A percentile compares a stretch with the other conserved stretches of the same genome.
phyloP scores from a whole-genome alignment of 2,797 vertebrate genomes.

The Gouania willdenowi region DNA sequence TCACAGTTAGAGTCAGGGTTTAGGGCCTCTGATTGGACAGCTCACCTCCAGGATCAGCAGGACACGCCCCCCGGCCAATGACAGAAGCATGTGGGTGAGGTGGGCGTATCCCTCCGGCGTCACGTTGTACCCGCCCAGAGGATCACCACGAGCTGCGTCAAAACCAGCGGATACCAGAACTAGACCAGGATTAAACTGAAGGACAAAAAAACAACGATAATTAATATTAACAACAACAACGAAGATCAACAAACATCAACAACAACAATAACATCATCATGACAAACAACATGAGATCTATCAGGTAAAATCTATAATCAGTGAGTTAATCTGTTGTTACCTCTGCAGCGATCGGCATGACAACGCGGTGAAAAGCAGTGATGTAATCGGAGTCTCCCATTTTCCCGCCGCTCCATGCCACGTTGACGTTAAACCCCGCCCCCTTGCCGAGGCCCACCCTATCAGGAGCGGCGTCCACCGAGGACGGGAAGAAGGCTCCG shows the following conservation, averaged over 20 bases:
- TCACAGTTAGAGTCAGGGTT: background rate
- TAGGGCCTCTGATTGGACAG: no score
- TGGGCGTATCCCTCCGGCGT: constrained; percentile 87
- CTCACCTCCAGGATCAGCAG: constrained; percentile 82
- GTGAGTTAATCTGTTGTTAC: constrained; percentile 46
- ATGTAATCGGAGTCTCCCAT: constrained; percentile 87
- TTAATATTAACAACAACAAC: no score
- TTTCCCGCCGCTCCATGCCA: constrained; percentile 81
- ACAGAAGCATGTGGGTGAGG: constrained; percentile 84
- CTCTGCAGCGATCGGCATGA: constrained; percentile 87
- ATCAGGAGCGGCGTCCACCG: constrained; percentile 74
- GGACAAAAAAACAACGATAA: background rate
- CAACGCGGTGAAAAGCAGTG: constrained; percentile 79
- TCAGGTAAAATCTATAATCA: background rate
- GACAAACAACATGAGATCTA: background rate
- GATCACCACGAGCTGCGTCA: constrained; percentile 87
- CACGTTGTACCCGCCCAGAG: constrained; percentile 83
- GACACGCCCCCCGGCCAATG: constrained; percentile 80
- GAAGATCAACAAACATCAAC: no score
- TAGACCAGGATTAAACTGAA: constrained; percentile 84
- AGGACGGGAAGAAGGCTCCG: constrained; percentile 83
- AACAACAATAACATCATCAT: constrained; percentile 4
- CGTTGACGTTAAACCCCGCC: constrained; percentile 84
- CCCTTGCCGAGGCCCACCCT: constrained; percentile 74
- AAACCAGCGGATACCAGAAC: constrained; percentile 91